phyloP scores from a whole-genome alignment of 2,113 vertebrate genomes.

The Ophthalmotilapia sp. region DNA sequence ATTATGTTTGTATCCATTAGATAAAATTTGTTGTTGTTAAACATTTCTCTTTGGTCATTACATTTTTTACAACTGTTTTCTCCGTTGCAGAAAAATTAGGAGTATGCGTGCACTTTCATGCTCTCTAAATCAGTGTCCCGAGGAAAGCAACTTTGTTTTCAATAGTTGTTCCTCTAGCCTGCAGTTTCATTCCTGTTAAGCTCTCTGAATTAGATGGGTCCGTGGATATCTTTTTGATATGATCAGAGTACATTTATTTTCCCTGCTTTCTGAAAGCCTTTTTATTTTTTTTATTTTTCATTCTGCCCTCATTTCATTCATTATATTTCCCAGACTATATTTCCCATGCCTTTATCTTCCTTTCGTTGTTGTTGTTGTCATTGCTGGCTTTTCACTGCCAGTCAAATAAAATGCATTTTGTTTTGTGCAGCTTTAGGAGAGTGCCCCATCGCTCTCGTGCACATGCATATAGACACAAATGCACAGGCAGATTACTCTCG shows the following conservation, averaged over 20 bases:
- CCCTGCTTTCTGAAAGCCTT: conserved; percentile 30
- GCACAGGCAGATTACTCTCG: background rate
- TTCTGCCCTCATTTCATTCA: conserved; percentile 41
- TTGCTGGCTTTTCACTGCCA: conserved; percentile 44
- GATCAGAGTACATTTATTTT: conserved; percentile 30
- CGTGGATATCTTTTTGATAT: conserved; percentile 25
- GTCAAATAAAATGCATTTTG: conserved; percentile 36
- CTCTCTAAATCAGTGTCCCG: background rate
- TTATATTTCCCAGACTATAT: conserved; percentile 33
- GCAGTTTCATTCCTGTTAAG: background rate
- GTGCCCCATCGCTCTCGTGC: background rate
- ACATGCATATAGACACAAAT: background rate
- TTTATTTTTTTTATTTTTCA: conserved; percentile 48
- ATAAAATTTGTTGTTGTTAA: background rate
- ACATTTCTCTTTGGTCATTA: background rate
- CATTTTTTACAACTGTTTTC: background rate
- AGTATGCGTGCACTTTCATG: background rate
- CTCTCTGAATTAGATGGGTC: background rate
- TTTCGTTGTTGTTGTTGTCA: conserved; percentile 27
- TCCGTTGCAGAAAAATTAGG: background rate
- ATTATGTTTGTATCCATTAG: background rate
- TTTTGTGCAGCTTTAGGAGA: conserved; percentile 17
- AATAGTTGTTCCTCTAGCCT: background rate
- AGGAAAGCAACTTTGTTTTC: background rate
- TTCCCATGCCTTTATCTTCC: conserved; percentile 29